These are phyloP conservation scores for Drosophila nigricruria DNA, from an alignment of 2,888 invertebrate genomes.

Conservation along the genomic window DNA sequence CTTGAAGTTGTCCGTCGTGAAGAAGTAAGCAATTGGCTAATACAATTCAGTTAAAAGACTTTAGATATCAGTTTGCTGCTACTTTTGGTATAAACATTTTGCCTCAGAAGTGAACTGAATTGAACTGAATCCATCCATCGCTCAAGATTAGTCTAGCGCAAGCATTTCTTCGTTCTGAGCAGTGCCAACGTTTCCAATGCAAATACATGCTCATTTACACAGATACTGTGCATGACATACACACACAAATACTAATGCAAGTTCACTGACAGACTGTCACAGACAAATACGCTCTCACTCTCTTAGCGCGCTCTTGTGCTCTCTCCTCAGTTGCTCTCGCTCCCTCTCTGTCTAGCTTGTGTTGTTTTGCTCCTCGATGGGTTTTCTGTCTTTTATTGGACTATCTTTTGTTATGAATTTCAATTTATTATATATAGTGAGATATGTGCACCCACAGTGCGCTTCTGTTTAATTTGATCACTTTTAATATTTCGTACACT, in stretches of 20 bases:
- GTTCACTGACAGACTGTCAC: slow-evolving; percentile 49
- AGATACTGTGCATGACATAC: slow-evolving; percentile 24
- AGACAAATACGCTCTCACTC: slow-evolving; percentile 10
- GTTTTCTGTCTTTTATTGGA: slow-evolving; percentile 56
- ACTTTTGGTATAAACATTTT: slow-evolving; percentile 69
- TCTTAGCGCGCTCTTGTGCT: slow-evolving; percentile 40
- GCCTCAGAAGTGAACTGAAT: slow-evolving; percentile 38
- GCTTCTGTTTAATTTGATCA: slow-evolving; percentile 32
- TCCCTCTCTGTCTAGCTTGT: slow-evolving; percentile 20
- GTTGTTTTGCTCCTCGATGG: slow-evolving; percentile 63
- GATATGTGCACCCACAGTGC: slow-evolving; percentile 34
- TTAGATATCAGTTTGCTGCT: slow-evolving; percentile 28
- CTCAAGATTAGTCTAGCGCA: slow-evolving; percentile 27
- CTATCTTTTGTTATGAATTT: slow-evolving; percentile 56
- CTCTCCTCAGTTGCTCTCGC: slow-evolving; percentile 16
- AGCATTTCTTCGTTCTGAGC: slow-evolving; percentile 60
- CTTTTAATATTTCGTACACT: slow-evolving; percentile 21
- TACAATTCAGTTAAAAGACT: slow-evolving; percentile 30
- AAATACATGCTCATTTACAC: slow-evolving; percentile 42
- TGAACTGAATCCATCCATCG: slow-evolving; percentile 20
- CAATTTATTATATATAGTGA: slow-evolving; percentile 29
- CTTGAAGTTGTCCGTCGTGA: slow-evolving; percentile 98
- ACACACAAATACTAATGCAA: slow-evolving; percentile 30
- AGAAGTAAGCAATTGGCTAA: slow-evolving; percentile 92
- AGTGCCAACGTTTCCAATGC: slow-evolving; percentile 63